Evolutionary conservation across 2,888 invertebrate genomes (phyloP).

Genomic region (Lithodes maja): DNA sequence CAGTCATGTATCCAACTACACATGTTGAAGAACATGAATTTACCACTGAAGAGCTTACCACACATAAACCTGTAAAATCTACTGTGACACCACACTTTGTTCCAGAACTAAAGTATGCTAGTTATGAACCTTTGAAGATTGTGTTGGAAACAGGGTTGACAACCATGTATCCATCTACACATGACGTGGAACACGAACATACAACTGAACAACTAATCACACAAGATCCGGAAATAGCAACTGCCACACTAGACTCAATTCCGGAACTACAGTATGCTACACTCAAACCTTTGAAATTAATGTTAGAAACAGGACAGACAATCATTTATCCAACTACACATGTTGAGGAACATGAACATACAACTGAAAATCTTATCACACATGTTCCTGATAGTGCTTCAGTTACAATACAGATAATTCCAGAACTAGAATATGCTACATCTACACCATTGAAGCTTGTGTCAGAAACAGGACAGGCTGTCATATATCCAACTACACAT

Average conservation of each 20-base stretch:
- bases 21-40: neutral
- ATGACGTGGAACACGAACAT: neutral
- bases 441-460: neutral
- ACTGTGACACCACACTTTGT: neutral
- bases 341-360: constrained; percentile 21
- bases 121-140: neutral
- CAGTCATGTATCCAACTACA: neutral
- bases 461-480: constrained; percentile 5
- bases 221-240: neutral
- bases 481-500: neutral
- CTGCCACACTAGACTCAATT: neutral
- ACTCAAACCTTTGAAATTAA: constrained; percentile 9
- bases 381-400: neutral
- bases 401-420: constrained; percentile 1
- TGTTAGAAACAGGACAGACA: constrained; percentile 29
- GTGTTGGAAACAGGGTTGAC: constrained; percentile 9
- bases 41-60: neutral
- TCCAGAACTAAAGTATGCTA: neutral
- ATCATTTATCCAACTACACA: constrained; percentile 5
- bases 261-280: constrained; percentile 29
- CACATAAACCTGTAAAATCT: constrained; percentile 14
- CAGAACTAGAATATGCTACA: constrained; percentile 1
- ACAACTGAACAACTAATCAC: neutral
- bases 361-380: constrained; percentile 16
- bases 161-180: neutral